Evolutionary conservation across 2,113 vertebrate species (phyloP).

Genomic region (Catharus bicknelli): DNA sequence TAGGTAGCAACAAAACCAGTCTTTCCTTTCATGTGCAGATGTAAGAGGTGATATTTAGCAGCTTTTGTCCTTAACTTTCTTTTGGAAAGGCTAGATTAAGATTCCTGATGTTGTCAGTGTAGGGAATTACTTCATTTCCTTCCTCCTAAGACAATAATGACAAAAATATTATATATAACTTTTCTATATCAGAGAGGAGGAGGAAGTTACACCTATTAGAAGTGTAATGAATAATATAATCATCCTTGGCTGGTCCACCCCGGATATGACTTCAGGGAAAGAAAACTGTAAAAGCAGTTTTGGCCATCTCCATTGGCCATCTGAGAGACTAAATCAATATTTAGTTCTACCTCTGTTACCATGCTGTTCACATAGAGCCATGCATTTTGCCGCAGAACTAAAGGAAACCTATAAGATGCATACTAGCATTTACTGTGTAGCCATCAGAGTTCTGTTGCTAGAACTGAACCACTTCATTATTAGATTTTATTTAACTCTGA

Average conservation of each 20-base stretch:
- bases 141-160: conserved; percentile 56
- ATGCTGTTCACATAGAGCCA: not conserved
- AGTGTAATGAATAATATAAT: conserved; percentile 16
- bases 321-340: not conserved
- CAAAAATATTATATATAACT: conserved; percentile 23
- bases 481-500: not conserved
- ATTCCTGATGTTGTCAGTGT: conserved; percentile 65
- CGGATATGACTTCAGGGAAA: conserved; percentile 45
- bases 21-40: not conserved
- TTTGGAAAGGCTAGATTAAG: conserved; percentile 24
- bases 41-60: conserved; percentile 44
- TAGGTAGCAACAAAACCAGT: not conserved
- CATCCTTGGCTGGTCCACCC: not conserved
- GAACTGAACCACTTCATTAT: not conserved
- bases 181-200: conserved; percentile 4
- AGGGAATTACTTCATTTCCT: conserved; percentile 73
- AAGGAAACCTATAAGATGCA: not conserved
- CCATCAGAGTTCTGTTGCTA: not conserved
- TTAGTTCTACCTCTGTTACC: not conserved
- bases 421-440: not conserved
- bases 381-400: not conserved
- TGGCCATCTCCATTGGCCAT: not conserved
- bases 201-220: conserved; percentile 55
- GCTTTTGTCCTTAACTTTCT: conserved; percentile 34
- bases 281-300: conserved; percentile 46